phyloP scores from a whole-genome alignment of 2,113 vertebrate genomes.

The Colistium nudipinnis region DNA sequence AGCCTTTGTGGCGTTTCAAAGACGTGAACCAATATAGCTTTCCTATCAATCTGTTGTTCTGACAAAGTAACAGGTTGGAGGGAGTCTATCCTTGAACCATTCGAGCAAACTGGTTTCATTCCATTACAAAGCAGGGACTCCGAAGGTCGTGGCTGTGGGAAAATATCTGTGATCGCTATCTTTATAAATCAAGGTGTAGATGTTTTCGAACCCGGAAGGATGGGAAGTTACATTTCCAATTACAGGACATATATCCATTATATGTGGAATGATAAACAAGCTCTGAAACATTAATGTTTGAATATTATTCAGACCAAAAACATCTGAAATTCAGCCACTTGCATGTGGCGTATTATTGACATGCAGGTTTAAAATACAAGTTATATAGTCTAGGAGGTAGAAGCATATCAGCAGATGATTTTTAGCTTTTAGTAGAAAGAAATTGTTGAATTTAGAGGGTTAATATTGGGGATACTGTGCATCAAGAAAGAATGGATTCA shows the following conservation, averaged over 20 bases:
- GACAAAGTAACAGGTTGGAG: conserved; percentile 31
- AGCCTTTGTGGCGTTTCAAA: conserved; percentile 64
- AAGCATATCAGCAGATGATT: conserved; percentile 5
- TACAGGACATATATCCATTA: conserved; percentile 11
- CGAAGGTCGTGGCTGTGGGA: conserved; percentile 58
- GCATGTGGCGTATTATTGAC: background rate
- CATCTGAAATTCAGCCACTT: no score
- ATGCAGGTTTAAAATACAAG: background rate
- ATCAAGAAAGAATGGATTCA: conserved; percentile 57
- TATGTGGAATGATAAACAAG: conserved; percentile 29
- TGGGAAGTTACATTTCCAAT: conserved; percentile 48
- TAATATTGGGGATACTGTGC: conserved; percentile 61
- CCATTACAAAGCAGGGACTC: conserved; percentile 29
- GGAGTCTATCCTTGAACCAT: conserved; percentile 39
- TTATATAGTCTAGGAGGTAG: background rate
- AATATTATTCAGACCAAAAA: background rate
- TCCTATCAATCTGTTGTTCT: conserved; percentile 60
- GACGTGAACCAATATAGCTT: conserved; percentile 45
- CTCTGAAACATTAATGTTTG: background rate
- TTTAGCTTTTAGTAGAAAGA: conserved; percentile 2
- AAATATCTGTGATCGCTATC: conserved; percentile 61
- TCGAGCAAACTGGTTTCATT: conserved; percentile 50
- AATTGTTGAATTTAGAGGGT: conserved; percentile 8
- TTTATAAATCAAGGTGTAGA: conserved; percentile 56
- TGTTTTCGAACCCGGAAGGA: conserved; percentile 49